A percentile compares a stretch with the other conserved stretches of the same genome.
Conservation (phyloP, 2,797 vertebrate genomes). For the Sciurus carolinensis region DNA sequence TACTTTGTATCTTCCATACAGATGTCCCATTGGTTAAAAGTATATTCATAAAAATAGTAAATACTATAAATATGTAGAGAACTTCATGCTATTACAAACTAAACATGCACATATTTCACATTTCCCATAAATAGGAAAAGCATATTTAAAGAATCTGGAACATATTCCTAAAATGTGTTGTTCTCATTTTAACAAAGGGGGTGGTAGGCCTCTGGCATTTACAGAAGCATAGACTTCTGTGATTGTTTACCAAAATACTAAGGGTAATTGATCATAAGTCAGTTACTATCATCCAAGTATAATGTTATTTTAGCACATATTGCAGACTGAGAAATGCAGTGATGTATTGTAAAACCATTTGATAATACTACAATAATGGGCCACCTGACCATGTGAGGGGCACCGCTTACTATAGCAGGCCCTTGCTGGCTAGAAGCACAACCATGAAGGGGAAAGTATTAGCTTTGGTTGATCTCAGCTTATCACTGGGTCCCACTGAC, state of each 20-base stretch:
- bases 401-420: neutral
- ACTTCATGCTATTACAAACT: neutral
- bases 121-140: neutral
- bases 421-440: neutral
- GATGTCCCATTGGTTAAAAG: neutral
- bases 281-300: neutral
- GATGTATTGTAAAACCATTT: neutral
- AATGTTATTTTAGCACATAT: neutral
- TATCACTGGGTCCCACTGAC: neutral
- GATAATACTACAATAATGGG: neutral
- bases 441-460: neutral
- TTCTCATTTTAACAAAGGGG: neutral
- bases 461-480: neutral
- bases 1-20: neutral
- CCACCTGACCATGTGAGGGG: neutral
- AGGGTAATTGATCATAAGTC: constrained; percentile 14
- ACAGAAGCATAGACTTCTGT: neutral
- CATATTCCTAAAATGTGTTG: neutral
- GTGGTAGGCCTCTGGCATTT: neutral
- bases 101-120: neutral
- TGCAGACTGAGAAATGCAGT: neutral
- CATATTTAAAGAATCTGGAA: neutral
- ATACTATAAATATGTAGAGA: neutral
- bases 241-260: constrained; percentile 20
- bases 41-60: constrained; percentile 26